These are phyloP conservation scores for Megastigmus dorsalis DNA, from an alignment of 2,888 invertebrate species.

Conservation along the genomic window DNA sequence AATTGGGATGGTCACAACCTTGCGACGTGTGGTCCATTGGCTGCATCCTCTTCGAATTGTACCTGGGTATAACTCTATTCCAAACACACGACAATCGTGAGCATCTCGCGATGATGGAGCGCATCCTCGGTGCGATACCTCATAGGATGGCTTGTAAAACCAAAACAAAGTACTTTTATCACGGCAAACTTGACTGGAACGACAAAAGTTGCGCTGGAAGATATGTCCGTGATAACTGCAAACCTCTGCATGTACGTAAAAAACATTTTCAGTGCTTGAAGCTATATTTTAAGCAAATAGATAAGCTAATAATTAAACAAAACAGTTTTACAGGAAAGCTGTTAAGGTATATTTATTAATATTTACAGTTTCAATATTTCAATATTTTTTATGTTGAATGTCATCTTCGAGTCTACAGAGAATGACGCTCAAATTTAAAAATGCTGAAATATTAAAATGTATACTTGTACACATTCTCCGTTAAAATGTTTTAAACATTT, in stretches of 20 bases:
- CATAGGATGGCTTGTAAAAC: slow-evolving; percentile 93
- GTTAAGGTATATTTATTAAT: no score
- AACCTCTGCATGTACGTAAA: slow-evolving; percentile 89
- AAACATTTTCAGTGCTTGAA: no score
- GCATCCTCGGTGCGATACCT: slow-evolving; percentile 97
- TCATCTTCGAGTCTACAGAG: no score
- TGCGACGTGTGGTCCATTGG: slow-evolving; percentile 99
- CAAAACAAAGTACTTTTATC: slow-evolving; percentile 98
- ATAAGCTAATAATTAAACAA: no score
- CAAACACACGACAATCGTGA: slow-evolving; percentile 99
- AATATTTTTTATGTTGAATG: no score
- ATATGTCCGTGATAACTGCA: slow-evolving; percentile 98
- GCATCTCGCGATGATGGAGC: slow-evolving; percentile 99
- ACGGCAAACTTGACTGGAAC: slow-evolving; percentile 98
- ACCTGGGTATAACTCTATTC: slow-evolving; percentile 98
- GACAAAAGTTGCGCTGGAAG: slow-evolving; percentile 96
- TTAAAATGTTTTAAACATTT: no score
- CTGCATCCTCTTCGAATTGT: slow-evolving; percentile 99
- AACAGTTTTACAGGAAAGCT: no score
- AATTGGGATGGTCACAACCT: slow-evolving; percentile 98
- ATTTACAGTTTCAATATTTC: no score
- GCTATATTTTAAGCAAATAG: no score
- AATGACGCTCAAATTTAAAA: no score
- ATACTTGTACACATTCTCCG: no score
- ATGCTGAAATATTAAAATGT: no score